Evolutionary conservation across 2,113 vertebrate species (phyloP), one percentile per base, ranked within the genome.

Genomic region (Sebastes fasciatus): DNA sequence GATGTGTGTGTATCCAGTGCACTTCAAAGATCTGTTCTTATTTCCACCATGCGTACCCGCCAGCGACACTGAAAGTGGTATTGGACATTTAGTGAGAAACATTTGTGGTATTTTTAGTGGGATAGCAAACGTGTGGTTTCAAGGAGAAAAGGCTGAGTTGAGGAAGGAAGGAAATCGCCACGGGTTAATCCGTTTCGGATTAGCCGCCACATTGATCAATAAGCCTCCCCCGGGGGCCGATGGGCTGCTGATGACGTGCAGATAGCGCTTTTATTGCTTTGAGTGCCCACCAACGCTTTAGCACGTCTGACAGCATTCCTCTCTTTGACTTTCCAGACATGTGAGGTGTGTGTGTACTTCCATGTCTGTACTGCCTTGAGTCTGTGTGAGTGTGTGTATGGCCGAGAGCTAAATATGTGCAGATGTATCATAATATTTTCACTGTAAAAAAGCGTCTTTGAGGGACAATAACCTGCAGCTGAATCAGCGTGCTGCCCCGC

Each of bases 391-490:
- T 77, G 71, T 62, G 70, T 57, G 68, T 67, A 57, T 49, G 66
- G 54, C 62, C 62, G 66, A 48, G 81, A 77, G 89, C 90, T 95
- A 95, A 96, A 94, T 92, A 89, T 88, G 94, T 93, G 93, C 95
- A 96, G 95, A 95, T 95, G 94, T 95, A 94, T 92, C 92, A 94
- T 87, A 95, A 95, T 95, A 95, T 96, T 95, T 95, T 94, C 88
- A 84, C 92, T 93, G 93, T 92, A 63, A 90, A 83, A 79, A 91
- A 92, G 91, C 79, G 88, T 91, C 93, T 93, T 93, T 86, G 91
- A 92, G 91, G 83, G 90, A 93, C 93, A 95, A 94, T 95, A 95
- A 93, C 91, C 93, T 95, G 89, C 95, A 95, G 95, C 94, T 95
- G 94, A 94, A 94, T 93, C 94, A 95, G 94, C 94, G 87, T 81